Conservation (phyloP, 2,888 invertebrate genomes). For the Caenorhabditis doughertyi region DNA sequence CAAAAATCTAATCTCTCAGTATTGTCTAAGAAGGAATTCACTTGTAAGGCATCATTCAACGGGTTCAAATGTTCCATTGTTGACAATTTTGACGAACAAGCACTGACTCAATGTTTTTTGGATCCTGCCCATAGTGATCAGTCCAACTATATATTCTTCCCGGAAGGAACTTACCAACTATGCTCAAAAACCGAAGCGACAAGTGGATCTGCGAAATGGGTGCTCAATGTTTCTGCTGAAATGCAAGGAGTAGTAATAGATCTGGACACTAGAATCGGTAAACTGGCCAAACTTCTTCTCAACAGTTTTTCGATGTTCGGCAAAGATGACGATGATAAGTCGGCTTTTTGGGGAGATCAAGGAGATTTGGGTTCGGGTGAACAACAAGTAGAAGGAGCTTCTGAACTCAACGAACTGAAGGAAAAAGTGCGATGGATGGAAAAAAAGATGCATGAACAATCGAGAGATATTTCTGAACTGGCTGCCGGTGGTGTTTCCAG, state of each 20-base stretch:
- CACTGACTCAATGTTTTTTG: constrained; percentile 73
- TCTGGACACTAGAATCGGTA: constrained; percentile 85
- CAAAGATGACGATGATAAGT: constrained; percentile 69
- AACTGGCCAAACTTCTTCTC: constrained; percentile 94
- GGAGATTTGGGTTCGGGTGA: constrained; percentile 64
- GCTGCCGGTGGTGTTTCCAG: constrained; percentile 90
- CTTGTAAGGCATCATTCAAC: constrained; percentile 89
- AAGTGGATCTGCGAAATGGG: constrained; percentile 90
- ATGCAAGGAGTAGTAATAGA: constrained; percentile 88
- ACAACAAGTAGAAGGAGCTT: constrained; percentile 67
- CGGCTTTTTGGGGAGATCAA: constrained; percentile 63
- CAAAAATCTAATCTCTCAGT: constrained; percentile 89
- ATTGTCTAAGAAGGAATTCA: constrained; percentile 87
- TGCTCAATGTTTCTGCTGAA: constrained; percentile 97
- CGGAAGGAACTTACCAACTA: constrained; percentile 98
- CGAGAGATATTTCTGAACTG: constrained; percentile 94
- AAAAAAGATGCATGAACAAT: constrained; percentile 92
- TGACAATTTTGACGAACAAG: constrained; percentile 87
- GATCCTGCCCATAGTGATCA: constrained; percentile 75
- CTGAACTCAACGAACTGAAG: constrained; percentile 66
- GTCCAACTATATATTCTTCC: constrained; percentile 91
- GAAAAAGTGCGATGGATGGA: constrained; percentile 79
- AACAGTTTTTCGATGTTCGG: constrained; percentile 95
- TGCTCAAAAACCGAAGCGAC: constrained; percentile 86
- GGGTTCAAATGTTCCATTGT: constrained; percentile 95